Evolutionary conservation across 64 coral and sea anemone genomes (phyloP), one percentile per base, ranked within the genome.

Genomic region (Acropora tenuis): DNA sequence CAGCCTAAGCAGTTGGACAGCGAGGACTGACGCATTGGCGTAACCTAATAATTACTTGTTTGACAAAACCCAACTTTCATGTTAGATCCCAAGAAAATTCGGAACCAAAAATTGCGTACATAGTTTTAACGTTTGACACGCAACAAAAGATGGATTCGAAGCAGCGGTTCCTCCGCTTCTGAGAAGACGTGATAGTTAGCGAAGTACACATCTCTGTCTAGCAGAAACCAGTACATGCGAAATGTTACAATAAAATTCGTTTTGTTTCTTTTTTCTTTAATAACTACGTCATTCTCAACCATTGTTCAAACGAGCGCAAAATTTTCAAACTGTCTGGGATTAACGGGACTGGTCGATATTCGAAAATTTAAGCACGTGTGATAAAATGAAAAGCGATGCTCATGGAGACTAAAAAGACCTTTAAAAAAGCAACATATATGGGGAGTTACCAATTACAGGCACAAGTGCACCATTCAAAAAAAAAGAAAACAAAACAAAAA

Each of bases 381-480:
- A 30, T 19, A 71, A 85, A 71, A 44, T 48, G 45, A 41, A 49
- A 47, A 71, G 46, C 7, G 82, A 85, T 18, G 6, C 65, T 85
- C 46, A 71, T 12, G 40, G 17, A 8, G 49, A 1, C 69, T 15
- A 50, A 65, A 79, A 90, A 90, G 79, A 45, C 66, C n/a, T 67
- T 69, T 49, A 71, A 58, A 71, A 91, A 92, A 90, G 74, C 93
- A 76, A 87, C 82, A 94, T 43, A 87, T 48, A 79, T 71, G 41
- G 80, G 5, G 9, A 55, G 5, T 55, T 9, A 55, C 52, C 52
- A 77, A 79, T 77, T 90, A 50, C 89, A 71, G 79, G 60, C 66
- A 90, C 73, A 93, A 79, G 76, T 45, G 79, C 61, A 74, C 52
- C 77, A 94, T 90, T 94, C 88, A 94, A 88, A 96, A 90, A 50